These are phyloP conservation scores for Acrobasis consociella DNA, from an alignment of 2,888 invertebrate species.

Conservation along the genomic window DNA sequence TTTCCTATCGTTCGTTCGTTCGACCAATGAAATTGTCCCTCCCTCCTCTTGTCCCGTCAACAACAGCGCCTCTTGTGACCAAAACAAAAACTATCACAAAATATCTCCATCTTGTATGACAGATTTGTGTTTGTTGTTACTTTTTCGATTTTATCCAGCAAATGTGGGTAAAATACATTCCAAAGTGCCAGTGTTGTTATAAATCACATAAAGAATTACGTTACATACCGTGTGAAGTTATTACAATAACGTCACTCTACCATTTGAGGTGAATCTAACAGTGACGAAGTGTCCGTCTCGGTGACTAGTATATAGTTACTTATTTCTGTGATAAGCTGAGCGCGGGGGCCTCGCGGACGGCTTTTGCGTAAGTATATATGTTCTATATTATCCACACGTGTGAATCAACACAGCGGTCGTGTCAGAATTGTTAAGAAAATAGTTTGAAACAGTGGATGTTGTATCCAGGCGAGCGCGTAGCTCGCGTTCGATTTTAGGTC, in stretches of 20 bases:
- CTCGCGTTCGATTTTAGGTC: slow-evolving; percentile 80
- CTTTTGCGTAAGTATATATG: slow-evolving; percentile 75
- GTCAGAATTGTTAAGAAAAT: slow-evolving; percentile 72
- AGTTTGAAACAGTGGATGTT: slow-evolving; percentile 59
- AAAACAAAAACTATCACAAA: slow-evolving; percentile 78
- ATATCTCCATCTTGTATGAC: slow-evolving; percentile 86
- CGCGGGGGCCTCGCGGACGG: slow-evolving; percentile 75
- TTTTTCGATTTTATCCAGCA: slow-evolving; percentile 68
- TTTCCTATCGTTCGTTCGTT: slow-evolving; percentile 30
- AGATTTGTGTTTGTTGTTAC: slow-evolving; percentile 84
- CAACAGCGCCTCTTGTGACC: slow-evolving; percentile 72
- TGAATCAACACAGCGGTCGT: slow-evolving; percentile 50
- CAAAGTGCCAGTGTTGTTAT: slow-evolving; percentile 54
- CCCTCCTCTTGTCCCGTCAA: slow-evolving; percentile 49
- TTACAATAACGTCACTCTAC: slow-evolving; percentile 43
- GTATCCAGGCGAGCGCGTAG: slow-evolving; percentile 57
- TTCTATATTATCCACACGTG: slow-evolving; percentile 53
- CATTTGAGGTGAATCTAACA: slow-evolving; percentile 60
- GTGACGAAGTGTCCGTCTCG: slow-evolving; percentile 77
- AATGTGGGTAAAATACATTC: slow-evolving; percentile 59
- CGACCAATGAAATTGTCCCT: slow-evolving; percentile 58
- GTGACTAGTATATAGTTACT: slow-evolving; percentile 82
- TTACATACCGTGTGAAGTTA: slow-evolving; percentile 44
- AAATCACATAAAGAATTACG: slow-evolving; percentile 41
- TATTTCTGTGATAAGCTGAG: slow-evolving; percentile 82